phyloP scores from a whole-genome alignment of 2,113 vertebrate genomes.

The Pollachius pollachius region DNA sequence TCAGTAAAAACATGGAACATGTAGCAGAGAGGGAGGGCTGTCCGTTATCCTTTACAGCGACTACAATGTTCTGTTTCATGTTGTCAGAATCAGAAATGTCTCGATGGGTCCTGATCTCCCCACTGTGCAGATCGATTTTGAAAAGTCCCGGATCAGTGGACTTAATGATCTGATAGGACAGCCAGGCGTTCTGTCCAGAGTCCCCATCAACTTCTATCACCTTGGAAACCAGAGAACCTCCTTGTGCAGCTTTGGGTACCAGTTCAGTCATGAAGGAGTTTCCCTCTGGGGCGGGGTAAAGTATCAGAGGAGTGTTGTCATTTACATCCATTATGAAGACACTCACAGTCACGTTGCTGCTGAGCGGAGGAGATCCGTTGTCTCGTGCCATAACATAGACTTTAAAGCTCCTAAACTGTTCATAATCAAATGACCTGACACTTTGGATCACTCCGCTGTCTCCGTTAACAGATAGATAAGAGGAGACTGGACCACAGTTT shows the following conservation, averaged over 20 bases:
- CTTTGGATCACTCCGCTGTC: conserved; percentile 69
- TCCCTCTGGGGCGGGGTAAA: not conserved
- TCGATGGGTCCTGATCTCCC: conserved; percentile 78
- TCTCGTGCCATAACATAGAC: not conserved
- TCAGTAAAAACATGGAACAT: conserved; percentile 58
- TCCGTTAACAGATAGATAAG: conserved; percentile 73
- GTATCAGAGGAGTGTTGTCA: not conserved
- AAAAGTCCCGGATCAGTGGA: conserved; percentile 80
- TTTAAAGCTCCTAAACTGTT: conserved; percentile 41
- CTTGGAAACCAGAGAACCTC: not conserved
- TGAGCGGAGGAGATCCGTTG: not conserved
- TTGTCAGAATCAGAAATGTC: conserved; percentile 75
- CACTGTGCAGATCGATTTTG: conserved; percentile 75
- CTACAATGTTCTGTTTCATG: conserved; percentile 74
- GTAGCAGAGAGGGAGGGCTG: conserved; percentile 75
- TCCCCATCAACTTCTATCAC: not conserved
- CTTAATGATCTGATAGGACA: conserved; percentile 76
- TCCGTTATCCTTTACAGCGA: conserved; percentile 81
- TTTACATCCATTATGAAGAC: not conserved
- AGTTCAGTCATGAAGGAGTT: not conserved
- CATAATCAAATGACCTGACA: conserved; percentile 71
- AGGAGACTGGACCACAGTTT: conserved; percentile 58
- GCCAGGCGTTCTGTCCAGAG: conserved; percentile 82
- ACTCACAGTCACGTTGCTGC: not conserved
- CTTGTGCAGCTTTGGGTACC: not conserved